These are phyloP conservation scores for Spilarctia lutea DNA, from an alignment of 2,888 invertebrate species.

Conservation along the genomic window DNA sequence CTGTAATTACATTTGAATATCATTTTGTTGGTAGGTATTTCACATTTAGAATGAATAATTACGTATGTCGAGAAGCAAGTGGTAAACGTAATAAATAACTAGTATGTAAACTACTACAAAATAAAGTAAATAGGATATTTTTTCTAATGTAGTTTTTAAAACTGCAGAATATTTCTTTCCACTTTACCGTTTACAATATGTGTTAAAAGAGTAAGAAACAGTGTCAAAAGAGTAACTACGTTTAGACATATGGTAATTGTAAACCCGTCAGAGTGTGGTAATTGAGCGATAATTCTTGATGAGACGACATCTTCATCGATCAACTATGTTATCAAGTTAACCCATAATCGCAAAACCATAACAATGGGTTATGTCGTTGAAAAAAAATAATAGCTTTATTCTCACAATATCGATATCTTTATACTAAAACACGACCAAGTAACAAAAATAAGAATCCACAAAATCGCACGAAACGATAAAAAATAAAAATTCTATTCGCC, in stretches of 20 bases:
- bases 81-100: too few species aligned
- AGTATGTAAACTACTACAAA: too few species aligned
- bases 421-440: constrained; percentile 30
- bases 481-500: constrained; percentile 52
- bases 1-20: neutral
- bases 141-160: neutral
- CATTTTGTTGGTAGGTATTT: too few species aligned
- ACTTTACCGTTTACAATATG: neutral
- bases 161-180: neutral
- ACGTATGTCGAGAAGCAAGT: too few species aligned
- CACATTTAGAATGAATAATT: too few species aligned
- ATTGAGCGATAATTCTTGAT: constrained; percentile 7
- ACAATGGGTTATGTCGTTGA: constrained; percentile 34
- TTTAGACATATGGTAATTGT: neutral
- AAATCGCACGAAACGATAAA: constrained; percentile 50
- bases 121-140: neutral
- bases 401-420: constrained; percentile 24
- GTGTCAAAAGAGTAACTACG: neutral
- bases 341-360: constrained; percentile 32
- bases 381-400: constrained; percentile 32
- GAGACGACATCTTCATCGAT: neutral
- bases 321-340: constrained; percentile 21
- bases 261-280: constrained; percentile 2
- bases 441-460: constrained; percentile 46
- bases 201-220: neutral